Percentiles rank a stretch among this genome's conserved stretches.
Conservation (phyloP, 1,140 invertebrate genomes). For the Euwallacea similis region DNA sequence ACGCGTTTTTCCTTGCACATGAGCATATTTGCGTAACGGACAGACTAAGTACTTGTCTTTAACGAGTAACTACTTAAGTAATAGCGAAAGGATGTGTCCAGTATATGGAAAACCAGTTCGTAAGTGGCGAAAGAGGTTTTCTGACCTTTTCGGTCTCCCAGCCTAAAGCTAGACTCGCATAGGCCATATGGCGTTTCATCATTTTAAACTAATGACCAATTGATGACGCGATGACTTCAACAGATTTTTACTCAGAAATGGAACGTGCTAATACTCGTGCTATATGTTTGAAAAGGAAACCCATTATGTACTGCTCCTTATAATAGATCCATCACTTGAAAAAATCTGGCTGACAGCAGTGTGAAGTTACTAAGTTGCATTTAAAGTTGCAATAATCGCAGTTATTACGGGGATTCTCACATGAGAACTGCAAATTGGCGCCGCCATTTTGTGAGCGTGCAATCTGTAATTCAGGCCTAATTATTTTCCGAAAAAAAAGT, state of each 20-base stretch:
- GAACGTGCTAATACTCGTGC: background rate
- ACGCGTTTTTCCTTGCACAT: background rate
- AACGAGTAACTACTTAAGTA: slow-evolving; percentile 34
- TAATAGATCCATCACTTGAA: slow-evolving; percentile 4
- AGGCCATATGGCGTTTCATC: slow-evolving; percentile 16
- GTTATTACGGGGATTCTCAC: background rate
- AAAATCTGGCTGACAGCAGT: background rate
- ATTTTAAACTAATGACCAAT: slow-evolving; percentile 7
- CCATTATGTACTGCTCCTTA: background rate
- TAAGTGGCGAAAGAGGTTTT: slow-evolving; percentile 34
- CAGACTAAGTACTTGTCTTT: slow-evolving; percentile 22
- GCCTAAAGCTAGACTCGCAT: slow-evolving; percentile 11
- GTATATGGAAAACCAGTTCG: slow-evolving; percentile 29
- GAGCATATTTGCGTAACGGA: slow-evolving; percentile 28
- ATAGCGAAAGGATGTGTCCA: slow-evolving; percentile 34
- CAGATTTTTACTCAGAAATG: too few species aligned
- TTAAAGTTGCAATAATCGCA: background rate
- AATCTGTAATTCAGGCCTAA: slow-evolving; percentile 27
- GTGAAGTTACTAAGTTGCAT: background rate
- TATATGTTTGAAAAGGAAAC: background rate
- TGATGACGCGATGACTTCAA: background rate
- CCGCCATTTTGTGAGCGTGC: slow-evolving; percentile 15
- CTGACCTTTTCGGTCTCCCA: slow-evolving; percentile 21
- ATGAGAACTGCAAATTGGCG: slow-evolving; percentile 13
- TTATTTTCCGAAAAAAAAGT: slow-evolving; percentile 9